These are phyloP conservation scores for Caradrina kadenii DNA, from an alignment of 2,888 invertebrate species.

Conservation along the genomic window DNA sequence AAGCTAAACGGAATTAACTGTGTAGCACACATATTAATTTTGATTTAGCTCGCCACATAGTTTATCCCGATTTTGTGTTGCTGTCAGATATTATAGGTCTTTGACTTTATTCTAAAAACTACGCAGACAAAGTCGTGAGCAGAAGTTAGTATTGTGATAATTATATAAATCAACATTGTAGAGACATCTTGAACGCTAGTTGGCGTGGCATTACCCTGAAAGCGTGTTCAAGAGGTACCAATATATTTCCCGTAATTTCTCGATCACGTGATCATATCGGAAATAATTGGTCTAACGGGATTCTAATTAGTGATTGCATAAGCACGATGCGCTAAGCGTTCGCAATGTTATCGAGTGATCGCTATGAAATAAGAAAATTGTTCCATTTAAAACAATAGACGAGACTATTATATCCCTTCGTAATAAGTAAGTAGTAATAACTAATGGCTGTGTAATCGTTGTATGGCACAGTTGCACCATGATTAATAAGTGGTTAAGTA, in stretches of 20 bases:
- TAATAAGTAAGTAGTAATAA: constrained; percentile 24
- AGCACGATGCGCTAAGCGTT: constrained; percentile 25
- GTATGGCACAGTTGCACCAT: constrained; percentile 30
- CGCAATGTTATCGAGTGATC: constrained; percentile 30
- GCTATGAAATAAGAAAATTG: constrained; percentile 47
- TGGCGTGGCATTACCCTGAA: constrained; percentile 5
- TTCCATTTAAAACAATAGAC: constrained; percentile 45
- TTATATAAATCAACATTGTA: constrained; percentile 4
- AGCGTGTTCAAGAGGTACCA: not conserved
- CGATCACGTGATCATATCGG: constrained; percentile 24
- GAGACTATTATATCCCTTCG: constrained; percentile 24
- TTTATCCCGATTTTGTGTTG: too few relatives aligned
- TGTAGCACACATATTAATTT: too few relatives aligned
- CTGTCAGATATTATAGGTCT: too few relatives aligned
- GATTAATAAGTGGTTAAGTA: constrained; percentile 5
- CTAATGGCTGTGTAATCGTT: constrained; percentile 20
- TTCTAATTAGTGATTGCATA: constrained; percentile 38
- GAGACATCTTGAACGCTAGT: constrained; percentile 9
- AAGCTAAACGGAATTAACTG: too few relatives aligned
- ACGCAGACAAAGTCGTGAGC: too few relatives aligned
- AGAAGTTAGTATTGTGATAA: constrained; percentile 3
- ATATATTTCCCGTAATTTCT: not conserved
- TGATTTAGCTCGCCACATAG: too few relatives aligned
- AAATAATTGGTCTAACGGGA: constrained; percentile 23
- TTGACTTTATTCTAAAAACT: too few relatives aligned